Base-by-base conservation (phyloP, 2,888 invertebrate genomes). In the Ctena decussata region DNA sequence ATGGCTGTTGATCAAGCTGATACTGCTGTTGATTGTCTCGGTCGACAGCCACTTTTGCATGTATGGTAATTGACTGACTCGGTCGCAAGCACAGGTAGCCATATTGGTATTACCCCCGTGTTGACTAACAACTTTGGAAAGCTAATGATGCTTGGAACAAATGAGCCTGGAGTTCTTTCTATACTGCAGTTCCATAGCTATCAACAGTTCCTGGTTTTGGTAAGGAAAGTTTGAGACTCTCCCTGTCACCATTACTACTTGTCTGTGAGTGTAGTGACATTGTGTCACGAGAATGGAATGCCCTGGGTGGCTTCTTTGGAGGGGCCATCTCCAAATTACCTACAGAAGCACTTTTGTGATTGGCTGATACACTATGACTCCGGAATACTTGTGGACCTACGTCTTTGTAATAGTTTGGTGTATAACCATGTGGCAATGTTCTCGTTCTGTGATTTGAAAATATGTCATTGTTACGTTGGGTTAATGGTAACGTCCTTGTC, bases 261-360 rank as follows among this genome's bases (percentile, higher is more conserved):
- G n/a, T n/a, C 73, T 89, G 89, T 37, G 89, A 89, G 75, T 87
- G 85, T 49, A 91, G 69, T 35, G 90, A 91, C 87, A 91, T 90
- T 65, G 85, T 91, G 80, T 93, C 93, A 30, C 92, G 80, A 0
- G 93, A 92, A 72, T 92, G 90, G 82, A 93, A 93, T 44, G 91
- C 72, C 11, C 94, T 76, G 2, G 94, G 94, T 18, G 94, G 94
- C 73, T 93, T 93, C 80, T 92, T 92, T 24, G 93, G 93, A 3
- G 92, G 91, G 24, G 86, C 73, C 12, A 87, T 82, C 39, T 92
- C 92, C 30, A 94, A 82, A 85, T 93, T 91, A 44, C 93, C 92
- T 12, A 93, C 93, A 32, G 94, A 94, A 86, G 92, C 92, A 92
- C 93, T 94, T 83, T 92, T 92, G 32, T 77, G 80, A 75, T 76